Evolutionary conservation across 2,888 invertebrate genomes (phyloP).

Genomic region (Norana najaformis): DNA sequence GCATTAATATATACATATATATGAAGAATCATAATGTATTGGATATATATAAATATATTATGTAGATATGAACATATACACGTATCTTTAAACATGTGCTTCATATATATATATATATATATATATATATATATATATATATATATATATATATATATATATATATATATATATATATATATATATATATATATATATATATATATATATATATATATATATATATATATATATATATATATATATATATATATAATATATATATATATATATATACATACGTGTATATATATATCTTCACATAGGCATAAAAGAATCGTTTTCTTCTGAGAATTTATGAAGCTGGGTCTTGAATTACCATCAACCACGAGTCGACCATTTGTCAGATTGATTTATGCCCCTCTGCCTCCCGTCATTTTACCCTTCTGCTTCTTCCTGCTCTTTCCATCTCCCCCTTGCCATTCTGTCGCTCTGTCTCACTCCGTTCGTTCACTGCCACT

Average conservation of each 20-base stretch:
- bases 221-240: background rate
- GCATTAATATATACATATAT: no score
- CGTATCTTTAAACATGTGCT: no score
- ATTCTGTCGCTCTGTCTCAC: background rate
- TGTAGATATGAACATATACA: no score
- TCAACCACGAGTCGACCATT: background rate
- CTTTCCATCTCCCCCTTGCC: background rate
- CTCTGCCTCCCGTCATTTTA: background rate
- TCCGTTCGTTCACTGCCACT: background rate
- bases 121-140: no score
- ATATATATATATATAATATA: no score
- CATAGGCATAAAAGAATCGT: background rate
- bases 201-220: background rate
- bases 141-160: no score
- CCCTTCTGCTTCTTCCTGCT: background rate
- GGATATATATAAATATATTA: no score
- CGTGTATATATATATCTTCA: background rate
- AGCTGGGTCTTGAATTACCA: constrained; percentile 16
- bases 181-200: background rate
- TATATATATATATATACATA: background rate
- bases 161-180: background rate
- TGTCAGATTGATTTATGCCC: constrained; percentile 22
- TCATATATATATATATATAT: no score
- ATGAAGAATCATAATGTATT: no score
- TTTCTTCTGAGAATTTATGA: constrained; percentile 5